phyloP scores from a whole-genome alignment of 2,113 vertebrate genomes.

The Ia io region DNA sequence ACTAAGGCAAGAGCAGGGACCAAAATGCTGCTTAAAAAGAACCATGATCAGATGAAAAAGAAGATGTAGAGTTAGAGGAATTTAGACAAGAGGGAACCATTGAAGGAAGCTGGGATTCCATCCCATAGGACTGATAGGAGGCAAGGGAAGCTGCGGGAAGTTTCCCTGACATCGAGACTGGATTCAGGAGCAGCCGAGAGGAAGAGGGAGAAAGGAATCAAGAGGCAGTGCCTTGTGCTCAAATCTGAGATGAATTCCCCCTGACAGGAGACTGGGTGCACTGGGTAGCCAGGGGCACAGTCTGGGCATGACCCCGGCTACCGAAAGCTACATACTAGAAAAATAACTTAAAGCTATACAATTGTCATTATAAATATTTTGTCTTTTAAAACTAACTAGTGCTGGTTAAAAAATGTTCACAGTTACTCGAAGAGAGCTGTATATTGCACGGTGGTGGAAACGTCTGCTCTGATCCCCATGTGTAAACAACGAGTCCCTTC shows the following conservation, averaged over 20 bases:
- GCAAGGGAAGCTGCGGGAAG: not conserved
- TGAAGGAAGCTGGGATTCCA: not conserved
- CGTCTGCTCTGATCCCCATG: slow-evolving; percentile 81
- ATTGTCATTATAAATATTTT: slow-evolving; percentile 84
- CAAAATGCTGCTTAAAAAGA: slow-evolving; percentile 63
- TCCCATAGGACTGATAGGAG: not conserved
- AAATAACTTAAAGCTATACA: slow-evolving; percentile 88
- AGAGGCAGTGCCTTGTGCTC: slow-evolving; percentile 73
- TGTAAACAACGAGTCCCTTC: slow-evolving; percentile 82
- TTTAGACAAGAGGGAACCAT: slow-evolving; percentile 12
- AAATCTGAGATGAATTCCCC: slow-evolving; percentile 61
- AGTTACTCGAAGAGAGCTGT: slow-evolving; percentile 84
- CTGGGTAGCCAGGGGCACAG: slow-evolving; percentile 50
- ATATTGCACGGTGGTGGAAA: slow-evolving; percentile 91
- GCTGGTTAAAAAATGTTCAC: slow-evolving; percentile 83
- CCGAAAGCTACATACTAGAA: slow-evolving; percentile 77
- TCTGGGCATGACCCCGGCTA: slow-evolving; percentile 67
- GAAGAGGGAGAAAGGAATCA: not conserved
- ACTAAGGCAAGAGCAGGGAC: slow-evolving; percentile 43
- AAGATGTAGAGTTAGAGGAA: slow-evolving; percentile 48
- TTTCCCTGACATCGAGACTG: not conserved
- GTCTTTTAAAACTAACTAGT: slow-evolving; percentile 82
- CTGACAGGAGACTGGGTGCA: not conserved
- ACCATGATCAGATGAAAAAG: slow-evolving; percentile 11
- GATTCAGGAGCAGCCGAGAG: not conserved